Evolutionary conservation across 2,113 vertebrate genomes (phyloP).

Genomic region (Neodontobutis hainanensis): DNA sequence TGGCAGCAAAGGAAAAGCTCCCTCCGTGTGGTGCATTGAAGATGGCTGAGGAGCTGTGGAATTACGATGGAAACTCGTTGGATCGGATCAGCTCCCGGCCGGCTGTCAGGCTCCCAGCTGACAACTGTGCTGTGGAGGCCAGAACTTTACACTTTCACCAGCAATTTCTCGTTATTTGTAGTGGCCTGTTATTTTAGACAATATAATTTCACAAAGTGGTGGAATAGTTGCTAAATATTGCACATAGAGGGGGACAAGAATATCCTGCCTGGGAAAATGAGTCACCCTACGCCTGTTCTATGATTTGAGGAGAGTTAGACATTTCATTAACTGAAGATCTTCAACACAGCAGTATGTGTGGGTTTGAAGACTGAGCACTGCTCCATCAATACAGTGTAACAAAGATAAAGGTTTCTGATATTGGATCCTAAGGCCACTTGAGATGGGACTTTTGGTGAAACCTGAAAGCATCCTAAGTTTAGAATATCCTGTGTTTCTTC

Average conservation of each 20-base stretch:
- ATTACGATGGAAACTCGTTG: slow-evolving; percentile 43
- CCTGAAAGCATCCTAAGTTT: not conserved
- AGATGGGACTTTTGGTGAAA: not conserved
- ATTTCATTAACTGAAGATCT: slow-evolving; percentile 54
- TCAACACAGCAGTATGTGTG: not conserved
- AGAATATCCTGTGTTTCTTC: not conserved
- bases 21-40: slow-evolving; percentile 33
- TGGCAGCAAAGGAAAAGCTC: slow-evolving; percentile 47
- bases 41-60: slow-evolving; percentile 53
- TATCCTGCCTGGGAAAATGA: slow-evolving; percentile 48
- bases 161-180: not conserved
- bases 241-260: slow-evolving; percentile 37
- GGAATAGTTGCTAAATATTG: slow-evolving; percentile 11
- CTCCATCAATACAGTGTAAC: not conserved
- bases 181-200: slow-evolving; percentile 20
- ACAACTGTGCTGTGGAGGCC: slow-evolving; percentile 39
- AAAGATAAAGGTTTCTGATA: not conserved
- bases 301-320: slow-evolving; percentile 46
- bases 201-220: slow-evolving; percentile 21
- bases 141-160: slow-evolving; percentile 32
- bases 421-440: not conserved
- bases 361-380: not conserved
- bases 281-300: slow-evolving; percentile 51
- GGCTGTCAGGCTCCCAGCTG: slow-evolving; percentile 47
- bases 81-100: slow-evolving; percentile 38